Evolutionary conservation across 1,140 invertebrate species (phyloP), one percentile per base, ranked within the genome.

Genomic region (Macrotrachela quadricornifera): DNA sequence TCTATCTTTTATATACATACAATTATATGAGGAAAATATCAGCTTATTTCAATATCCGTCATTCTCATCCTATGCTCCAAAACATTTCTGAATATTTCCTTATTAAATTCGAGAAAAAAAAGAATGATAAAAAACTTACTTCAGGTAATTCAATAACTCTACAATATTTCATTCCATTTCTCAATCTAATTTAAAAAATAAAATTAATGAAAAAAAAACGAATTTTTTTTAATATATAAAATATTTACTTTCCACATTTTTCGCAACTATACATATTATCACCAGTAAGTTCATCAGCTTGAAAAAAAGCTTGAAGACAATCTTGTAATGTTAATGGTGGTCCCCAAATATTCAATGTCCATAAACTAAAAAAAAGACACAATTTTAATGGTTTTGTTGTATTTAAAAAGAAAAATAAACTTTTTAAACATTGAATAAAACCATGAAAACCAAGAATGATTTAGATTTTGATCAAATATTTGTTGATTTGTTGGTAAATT

Each of bases 251-350:
- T 65, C 86, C 86, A 68, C 87, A 94, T 61, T 85, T 85, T 60
- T 90, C 86, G 74, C 87, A 94, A 62, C 85, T 85, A 66, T 95
- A 95, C 87, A 94, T 94, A 63, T 96, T 94, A 63, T 96, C 91
- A 40, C 88, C 91, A 68, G 92, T 92, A 1, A 97, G 77, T 70
- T 95, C 87, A 67, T 97, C 92, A 0, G 86, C 85, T 59, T 87
- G 91, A 66, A 96, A 97, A 67, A 96, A 96, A 14, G 86, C 86
- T 8, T 84, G 80, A 47, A 97, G 75, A 67, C 92, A 97, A 70
- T 96, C 86, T 61, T 91, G 80, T 8, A 97, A 73, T 17, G 80
- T 82, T 0, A 96, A 82, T 0, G 81, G 78, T 0, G 87, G 87
- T 0, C 87, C 85, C 75, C 86, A 88, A 60, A 30, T 30, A 30